Evolutionary conservation across 2,113 vertebrate genomes (phyloP).

Genomic region (Desmodus rotundus): DNA sequence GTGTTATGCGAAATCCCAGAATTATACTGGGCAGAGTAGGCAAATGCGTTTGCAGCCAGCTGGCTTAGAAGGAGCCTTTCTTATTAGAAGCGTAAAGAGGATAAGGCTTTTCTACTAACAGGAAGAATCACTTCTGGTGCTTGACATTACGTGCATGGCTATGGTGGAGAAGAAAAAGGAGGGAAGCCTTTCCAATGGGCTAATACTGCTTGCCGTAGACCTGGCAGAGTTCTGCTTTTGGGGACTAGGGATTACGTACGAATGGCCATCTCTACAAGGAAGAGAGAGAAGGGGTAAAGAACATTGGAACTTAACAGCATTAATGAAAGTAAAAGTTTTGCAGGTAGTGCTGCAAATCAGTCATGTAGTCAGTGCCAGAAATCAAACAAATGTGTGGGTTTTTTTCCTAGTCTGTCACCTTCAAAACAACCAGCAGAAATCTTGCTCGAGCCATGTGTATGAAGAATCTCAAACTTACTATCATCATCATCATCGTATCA

Average conservation of each 20-base stretch:
- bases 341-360: neutral
- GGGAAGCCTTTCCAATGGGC: neutral
- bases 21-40: neutral
- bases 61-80: constrained; percentile 16
- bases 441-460: constrained; percentile 98
- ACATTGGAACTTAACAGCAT: neutral
- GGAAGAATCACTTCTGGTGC: neutral
- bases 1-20: neutral
- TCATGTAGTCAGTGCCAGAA: neutral
- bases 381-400: constrained; percentile 8
- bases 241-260: neutral
- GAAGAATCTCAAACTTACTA: constrained; percentile 97
- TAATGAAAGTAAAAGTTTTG: constrained; percentile 9
- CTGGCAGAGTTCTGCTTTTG: neutral
- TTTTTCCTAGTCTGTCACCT: constrained; percentile 91
- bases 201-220: neutral
- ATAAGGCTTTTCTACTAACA: neutral
- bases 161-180: neutral
- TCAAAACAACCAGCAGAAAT: constrained; percentile 98
- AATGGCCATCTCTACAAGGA: neutral
- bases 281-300: neutral
- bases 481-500: constrained; percentile 89
- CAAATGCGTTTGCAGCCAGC: neutral
- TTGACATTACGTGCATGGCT: neutral
- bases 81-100: neutral